phyloP scores from a whole-genome alignment of 2,113 vertebrate genomes.

The Panthera uncia region DNA sequence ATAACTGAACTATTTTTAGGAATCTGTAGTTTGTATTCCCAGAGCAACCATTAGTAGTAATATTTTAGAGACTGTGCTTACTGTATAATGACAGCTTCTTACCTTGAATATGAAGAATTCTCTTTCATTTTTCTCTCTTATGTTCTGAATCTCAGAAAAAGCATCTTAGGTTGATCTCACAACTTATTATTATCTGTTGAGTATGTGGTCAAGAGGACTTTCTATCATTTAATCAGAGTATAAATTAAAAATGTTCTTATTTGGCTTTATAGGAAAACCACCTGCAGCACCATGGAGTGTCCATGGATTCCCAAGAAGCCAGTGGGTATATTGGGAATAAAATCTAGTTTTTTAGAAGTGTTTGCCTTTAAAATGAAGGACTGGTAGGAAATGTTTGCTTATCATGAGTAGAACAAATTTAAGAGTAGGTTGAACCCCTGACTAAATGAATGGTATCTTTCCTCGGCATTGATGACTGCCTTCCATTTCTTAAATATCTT shows the following conservation, averaged over 20 bases:
- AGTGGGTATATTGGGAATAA: not conserved
- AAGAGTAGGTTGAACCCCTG: not conserved
- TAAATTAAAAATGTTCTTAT: not conserved
- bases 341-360: not conserved
- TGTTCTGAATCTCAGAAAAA: not conserved
- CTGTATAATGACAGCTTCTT: not conserved
- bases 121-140: not conserved
- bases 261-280: conserved; percentile 38
- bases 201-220: conserved; percentile 9
- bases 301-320: not conserved
- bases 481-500: not conserved
- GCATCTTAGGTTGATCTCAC: not conserved
- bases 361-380: conserved; percentile 14
- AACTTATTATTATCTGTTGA: not conserved
- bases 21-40: not conserved
- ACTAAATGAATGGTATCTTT: not conserved
- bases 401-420: not conserved
- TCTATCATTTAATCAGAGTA: not conserved
- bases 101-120: not conserved
- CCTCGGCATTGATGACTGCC: not conserved
- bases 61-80: not conserved
- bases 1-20: not conserved
- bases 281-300: not conserved
- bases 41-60: not conserved
- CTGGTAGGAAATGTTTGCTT: not conserved